Evolutionary conservation across 1,140 invertebrate genomes (phyloP), one percentile per base, ranked within the genome.

Genomic region (Pseudomyrmex gracilis): DNA sequence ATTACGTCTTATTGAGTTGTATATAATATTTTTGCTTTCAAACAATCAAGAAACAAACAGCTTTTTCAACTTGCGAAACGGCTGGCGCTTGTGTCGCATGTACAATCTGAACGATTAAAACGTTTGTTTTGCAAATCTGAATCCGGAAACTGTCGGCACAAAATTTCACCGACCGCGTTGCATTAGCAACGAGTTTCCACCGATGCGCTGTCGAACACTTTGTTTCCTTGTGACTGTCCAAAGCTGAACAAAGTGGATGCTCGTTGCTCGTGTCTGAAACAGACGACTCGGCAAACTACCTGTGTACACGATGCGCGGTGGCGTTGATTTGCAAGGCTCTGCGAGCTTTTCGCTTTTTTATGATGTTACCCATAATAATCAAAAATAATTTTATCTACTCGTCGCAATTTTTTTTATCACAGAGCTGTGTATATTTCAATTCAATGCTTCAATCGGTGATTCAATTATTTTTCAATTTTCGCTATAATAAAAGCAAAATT

Each of bases 261-360:
- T 87, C 77, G 82, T 80, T 74, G 66, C 66, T 87, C 80, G 22
- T 66, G 61, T 60, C 43, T 70, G 43, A 73, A 74, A 64, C 80
- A 64, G 74, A 83, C 83, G 85, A 66, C n/a, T 78, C 83, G 82
- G 71, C 55, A 77, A 77, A 86, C 8, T 83, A 88, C 73, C 77
- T 61, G 87, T 53, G 87, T 78, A 83, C 67, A 86, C 85, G 87
- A 85, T 73, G 87, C 85, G 74, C 85, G 82, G 68, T 87, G 87
- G 64, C 58, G 45, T 85, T 12, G 15, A 47, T 34, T 83, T n/a
- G n/a, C 34, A 47, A 73, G 55, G 55, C 55, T 15, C 49, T 61
- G 78, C 71, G 13, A 55, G 34, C 20, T 3, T 57, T 66, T 57
- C 1, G 20, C 4, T 4, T 12, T 64, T 77, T n/a, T 34, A 34